Evolutionary conservation across 2,113 vertebrate genomes (phyloP).

Genomic region (Leptobrachium leishanense): DNA sequence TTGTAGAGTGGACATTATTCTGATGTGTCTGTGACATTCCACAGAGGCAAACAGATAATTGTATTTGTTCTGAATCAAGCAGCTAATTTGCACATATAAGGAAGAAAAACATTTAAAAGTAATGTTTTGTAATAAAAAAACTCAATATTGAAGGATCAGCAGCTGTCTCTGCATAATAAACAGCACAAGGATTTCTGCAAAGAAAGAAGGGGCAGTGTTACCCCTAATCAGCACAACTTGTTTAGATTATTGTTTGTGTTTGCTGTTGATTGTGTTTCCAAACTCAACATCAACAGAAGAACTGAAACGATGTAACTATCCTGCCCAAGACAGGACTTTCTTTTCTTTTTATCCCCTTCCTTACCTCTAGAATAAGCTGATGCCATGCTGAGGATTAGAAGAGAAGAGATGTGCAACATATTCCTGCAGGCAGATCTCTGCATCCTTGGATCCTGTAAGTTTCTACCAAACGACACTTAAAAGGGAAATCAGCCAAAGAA

Average conservation of each 20-base stretch:
- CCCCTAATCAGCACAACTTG: background rate
- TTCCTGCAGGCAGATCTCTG: slow-evolving; percentile 59
- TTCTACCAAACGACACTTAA: slow-evolving; percentile 32
- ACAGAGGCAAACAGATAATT: no score
- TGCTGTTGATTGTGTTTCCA: background rate
- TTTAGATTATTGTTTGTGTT: background rate
- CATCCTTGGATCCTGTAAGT: slow-evolving; percentile 56
- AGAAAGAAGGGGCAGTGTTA: background rate
- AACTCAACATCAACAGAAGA: background rate
- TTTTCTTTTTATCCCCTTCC: slow-evolving; percentile 14
- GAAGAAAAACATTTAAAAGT: background rate
- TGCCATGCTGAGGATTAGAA: slow-evolving; percentile 69
- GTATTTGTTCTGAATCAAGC: no score
- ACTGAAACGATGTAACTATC: background rate
- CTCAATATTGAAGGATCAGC: background rate
- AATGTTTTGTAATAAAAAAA: background rate
- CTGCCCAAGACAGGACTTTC: background rate
- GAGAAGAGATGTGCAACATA: slow-evolving; percentile 63
- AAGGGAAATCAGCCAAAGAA: slow-evolving; percentile 21
- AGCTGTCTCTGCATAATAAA: background rate
- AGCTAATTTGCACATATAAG: no score
- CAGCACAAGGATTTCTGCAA: background rate
- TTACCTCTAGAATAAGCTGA: slow-evolving; percentile 72
- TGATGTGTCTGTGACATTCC: no score
- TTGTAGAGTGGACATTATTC: no score